Percentiles rank a stretch among this genome's conserved stretches.
phyloP scores from a whole-genome alignment of 2,888 invertebrate genomes.

The Phalangium opilio region DNA sequence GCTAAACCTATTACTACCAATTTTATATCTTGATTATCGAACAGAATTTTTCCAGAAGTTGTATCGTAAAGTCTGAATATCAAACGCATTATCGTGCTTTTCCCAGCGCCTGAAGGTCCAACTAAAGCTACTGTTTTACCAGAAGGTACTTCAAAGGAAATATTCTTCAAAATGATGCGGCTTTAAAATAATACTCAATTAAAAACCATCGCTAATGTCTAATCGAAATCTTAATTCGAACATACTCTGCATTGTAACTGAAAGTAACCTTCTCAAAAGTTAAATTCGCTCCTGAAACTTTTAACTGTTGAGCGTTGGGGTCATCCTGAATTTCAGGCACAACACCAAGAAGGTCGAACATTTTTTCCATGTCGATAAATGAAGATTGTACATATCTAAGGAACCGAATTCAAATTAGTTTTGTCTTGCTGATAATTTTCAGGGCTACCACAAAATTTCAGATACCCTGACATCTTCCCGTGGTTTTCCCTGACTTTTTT shows the following conservation, averaged over 20 bases:
- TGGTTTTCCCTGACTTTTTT: too few species aligned
- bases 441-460: too few species aligned
- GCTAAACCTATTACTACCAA: too few species aligned
- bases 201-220: too few species aligned
- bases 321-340: constrained; percentile 52
- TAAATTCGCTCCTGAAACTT: too few species aligned
- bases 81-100: constrained; percentile 36
- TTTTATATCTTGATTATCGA: constrained; percentile 33
- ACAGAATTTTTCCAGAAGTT: constrained; percentile 28
- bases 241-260: too few species aligned
- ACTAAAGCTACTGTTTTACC: constrained; percentile 61
- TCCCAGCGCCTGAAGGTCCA: constrained; percentile 62
- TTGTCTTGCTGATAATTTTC: too few species aligned
- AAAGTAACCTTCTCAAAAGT: too few species aligned
- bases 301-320: too few species aligned
- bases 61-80: constrained; percentile 37
- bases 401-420: too few species aligned
- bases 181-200: constrained; percentile 12
- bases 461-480: too few species aligned
- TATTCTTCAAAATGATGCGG: constrained; percentile 52
- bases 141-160: constrained; percentile 60
- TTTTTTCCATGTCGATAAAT: constrained; percentile 98
- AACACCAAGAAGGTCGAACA: constrained; percentile 86
- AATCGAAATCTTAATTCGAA: too few species aligned
- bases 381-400: constrained; percentile 85